Conservation (phyloP, 2,113 vertebrate species). For the Notarius lentiginosus region DNA sequence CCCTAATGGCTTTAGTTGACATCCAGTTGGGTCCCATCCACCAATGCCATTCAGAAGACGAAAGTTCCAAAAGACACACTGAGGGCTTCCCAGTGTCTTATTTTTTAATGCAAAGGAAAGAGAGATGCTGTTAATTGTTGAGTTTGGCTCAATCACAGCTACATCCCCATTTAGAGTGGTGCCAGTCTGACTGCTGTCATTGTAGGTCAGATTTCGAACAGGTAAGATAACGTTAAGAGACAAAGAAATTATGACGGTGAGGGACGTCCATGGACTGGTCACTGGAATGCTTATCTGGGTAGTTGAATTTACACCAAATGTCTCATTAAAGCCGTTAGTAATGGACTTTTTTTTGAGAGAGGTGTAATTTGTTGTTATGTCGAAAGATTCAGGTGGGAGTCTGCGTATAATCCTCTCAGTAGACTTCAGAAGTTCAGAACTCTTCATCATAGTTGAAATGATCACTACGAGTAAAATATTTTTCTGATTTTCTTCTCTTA, state of each 20-base stretch:
- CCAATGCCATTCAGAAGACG: background rate
- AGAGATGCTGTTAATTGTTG: constrained; percentile 56
- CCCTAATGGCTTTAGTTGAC: background rate
- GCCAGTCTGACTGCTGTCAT: background rate
- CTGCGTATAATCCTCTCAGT: background rate
- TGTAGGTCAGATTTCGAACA: background rate
- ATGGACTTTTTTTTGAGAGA: background rate
- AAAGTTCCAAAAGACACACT: background rate
- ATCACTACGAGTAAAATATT: background rate
- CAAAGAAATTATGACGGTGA: background rate
- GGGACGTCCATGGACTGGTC: background rate
- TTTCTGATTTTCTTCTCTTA: background rate
- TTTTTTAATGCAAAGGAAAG: constrained; percentile 73
- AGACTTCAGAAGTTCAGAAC: constrained; percentile 10
- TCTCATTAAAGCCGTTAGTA: background rate
- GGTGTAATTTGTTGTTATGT: background rate
- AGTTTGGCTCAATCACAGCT: constrained; percentile 65
- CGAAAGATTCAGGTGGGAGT: background rate
- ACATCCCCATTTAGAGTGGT: constrained; percentile 69
- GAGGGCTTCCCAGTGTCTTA: constrained; percentile 32
- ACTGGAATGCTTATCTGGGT: background rate
- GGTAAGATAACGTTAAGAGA: constrained; percentile 6
- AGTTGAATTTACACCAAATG: constrained; percentile 2
- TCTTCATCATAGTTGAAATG: background rate
- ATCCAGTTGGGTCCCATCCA: background rate